phyloP scores from a whole-genome alignment of 2,797 vertebrate species.

The Pelobates cultripes region DNA sequence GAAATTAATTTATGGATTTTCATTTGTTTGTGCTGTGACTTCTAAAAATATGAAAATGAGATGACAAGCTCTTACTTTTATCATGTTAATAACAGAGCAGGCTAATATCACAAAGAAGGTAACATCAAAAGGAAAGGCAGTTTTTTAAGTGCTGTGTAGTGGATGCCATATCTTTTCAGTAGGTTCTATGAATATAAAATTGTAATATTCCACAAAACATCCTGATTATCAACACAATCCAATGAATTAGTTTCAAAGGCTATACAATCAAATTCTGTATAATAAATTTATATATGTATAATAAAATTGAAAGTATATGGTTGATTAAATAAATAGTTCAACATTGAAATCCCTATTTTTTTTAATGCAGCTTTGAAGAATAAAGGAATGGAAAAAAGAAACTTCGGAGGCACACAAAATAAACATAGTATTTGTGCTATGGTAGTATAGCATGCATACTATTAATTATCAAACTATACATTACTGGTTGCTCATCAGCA shows the following conservation, averaged over 20 bases:
- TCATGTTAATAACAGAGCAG: conserved; percentile 33
- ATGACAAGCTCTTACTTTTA: conserved; percentile 45
- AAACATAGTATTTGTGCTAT: too few relatives aligned
- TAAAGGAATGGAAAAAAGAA: neutral
- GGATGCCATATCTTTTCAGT: conserved; percentile 28
- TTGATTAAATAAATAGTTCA: neutral
- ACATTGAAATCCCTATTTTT: neutral
- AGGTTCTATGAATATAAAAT: conserved; percentile 17
- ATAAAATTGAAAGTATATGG: too few relatives aligned
- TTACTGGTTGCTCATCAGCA: too few relatives aligned
- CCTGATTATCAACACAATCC: conserved; percentile 7
- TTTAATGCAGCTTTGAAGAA: neutral
- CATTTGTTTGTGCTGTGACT: conserved; percentile 3
- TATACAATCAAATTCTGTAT: neutral
- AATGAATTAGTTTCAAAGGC: too few relatives aligned
- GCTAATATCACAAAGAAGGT: conserved; percentile 39
- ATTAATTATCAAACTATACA: too few relatives aligned
- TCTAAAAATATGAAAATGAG: conserved; percentile 38
- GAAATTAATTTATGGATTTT: too few relatives aligned
- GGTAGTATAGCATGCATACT: too few relatives aligned
- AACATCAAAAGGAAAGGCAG: conserved; percentile 21
- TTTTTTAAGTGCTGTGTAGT: conserved; percentile 24
- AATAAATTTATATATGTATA: neutral
- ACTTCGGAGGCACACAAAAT: too few relatives aligned
- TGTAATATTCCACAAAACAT: neutral